Evolutionary conservation across 2,888 invertebrate genomes (phyloP), one percentile per base, ranked within the genome.

Genomic region (Furcula furcula): DNA sequence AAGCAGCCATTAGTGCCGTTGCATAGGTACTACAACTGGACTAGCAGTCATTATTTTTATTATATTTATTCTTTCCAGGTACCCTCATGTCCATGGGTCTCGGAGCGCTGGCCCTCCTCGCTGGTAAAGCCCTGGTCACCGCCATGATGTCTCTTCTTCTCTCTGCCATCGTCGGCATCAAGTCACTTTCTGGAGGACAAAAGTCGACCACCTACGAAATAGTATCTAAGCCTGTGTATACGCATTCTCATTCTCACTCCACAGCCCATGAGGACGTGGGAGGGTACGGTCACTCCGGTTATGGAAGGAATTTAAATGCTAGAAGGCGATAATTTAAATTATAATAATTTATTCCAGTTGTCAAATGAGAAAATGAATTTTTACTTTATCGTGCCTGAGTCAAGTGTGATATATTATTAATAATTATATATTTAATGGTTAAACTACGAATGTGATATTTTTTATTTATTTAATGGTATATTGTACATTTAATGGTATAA

Each of bases 171-270:
- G 90, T 95, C 35, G 95, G 95, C 0, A 80, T 95, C 36, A 95
- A 95, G 62, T 91, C 93, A 0, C 74, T 95, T 10, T 90, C 93
- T 1, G 90, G 91, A 2, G 93, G 94, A 0, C 91, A 92, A 43
- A 93, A 93, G 62, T 91, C 93, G 6, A 94, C 95, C 5, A 95
- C 95, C 0, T 96, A 96, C 65, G 95, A 96, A 79, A 94, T 96
- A 41, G 93, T 96, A 4, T 93, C 95, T 23, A 95, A 95, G 55
- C 95, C 95, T 0, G 88, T 95, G 0, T 95, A 95, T 69, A 91
- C 92, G 1, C 93, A 93, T 14, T 87, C 90, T 3, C 91, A 92
- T 36, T 85, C 90, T 0, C 92, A 92, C 33, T 91, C 91, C 0
- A 89, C 91, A 0, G 90, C 88, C 3, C 91, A 91, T 54, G 91